These are phyloP conservation scores for Rotaria sp. DNA, from an alignment of 2,888 invertebrate species.

Conservation along the genomic window DNA sequence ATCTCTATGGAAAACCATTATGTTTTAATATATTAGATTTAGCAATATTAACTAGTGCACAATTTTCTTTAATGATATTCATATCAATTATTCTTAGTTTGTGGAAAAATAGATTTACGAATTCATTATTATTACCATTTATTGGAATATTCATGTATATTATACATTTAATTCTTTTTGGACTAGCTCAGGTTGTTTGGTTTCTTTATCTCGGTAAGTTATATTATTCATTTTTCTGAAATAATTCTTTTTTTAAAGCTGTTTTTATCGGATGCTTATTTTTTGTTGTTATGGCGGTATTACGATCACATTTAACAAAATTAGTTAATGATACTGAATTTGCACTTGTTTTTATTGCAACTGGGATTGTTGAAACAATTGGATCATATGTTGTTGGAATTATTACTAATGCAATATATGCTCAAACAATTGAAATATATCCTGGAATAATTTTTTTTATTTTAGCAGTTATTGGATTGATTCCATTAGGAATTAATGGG, in stretches of 20 bases:
- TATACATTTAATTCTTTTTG: slow-evolving; percentile 1
- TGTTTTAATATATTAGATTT: not conserved
- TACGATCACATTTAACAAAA: not conserved
- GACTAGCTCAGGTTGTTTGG: not conserved
- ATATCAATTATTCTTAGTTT: not conserved
- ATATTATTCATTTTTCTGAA: not conserved
- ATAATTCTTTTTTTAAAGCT: not conserved
- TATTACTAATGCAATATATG: not conserved
- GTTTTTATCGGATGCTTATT: not conserved
- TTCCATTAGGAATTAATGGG: not conserved
- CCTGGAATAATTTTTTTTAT: not conserved
- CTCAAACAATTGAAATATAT: not conserved
- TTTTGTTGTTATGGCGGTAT: not conserved
- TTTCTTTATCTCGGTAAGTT: not conserved
- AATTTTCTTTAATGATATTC: not conserved
- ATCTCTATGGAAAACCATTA: not conserved
- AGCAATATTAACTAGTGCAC: not conserved
- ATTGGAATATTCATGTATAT: not conserved
- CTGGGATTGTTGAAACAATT: not conserved
- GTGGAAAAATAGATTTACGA: not conserved
- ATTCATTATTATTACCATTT: not conserved
- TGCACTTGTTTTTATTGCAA: not conserved
- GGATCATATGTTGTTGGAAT: not conserved
- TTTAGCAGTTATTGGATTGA: not conserved
- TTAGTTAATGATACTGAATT: not conserved